These are phyloP conservation scores for Allolobophora icterica DNA, from an alignment of 2,888 invertebrate genomes.

Conservation along the genomic window DNA sequence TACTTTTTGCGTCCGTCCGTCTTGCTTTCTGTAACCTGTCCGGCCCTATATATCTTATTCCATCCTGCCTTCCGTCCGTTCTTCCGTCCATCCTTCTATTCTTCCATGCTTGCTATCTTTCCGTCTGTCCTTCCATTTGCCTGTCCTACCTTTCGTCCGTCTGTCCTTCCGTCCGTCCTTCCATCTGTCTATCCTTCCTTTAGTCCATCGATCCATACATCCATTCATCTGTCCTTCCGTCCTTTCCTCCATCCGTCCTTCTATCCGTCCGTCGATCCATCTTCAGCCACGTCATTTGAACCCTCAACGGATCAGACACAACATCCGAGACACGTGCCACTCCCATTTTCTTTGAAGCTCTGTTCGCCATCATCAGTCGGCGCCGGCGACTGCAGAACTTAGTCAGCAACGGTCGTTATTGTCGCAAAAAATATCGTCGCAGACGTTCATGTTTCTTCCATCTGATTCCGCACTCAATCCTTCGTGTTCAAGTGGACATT, in stretches of 20 bases:
- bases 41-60: background rate
- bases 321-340: constrained; percentile 7
- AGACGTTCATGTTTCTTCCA: background rate
- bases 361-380: background rate
- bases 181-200: background rate
- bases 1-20: background rate
- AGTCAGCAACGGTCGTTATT: background rate
- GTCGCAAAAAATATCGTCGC: background rate
- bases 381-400: too few relatives aligned
- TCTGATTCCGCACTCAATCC: background rate
- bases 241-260: background rate
- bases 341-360: constrained; percentile 1
- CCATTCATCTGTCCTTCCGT: background rate
- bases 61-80: background rate
- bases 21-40: background rate
- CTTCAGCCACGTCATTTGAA: background rate
- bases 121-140: background rate
- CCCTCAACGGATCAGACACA: background rate
- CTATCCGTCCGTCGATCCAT: background rate
- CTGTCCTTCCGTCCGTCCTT: background rate
- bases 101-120: background rate
- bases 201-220: background rate
- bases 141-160: background rate
- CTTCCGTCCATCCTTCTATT: background rate
- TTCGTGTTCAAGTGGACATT: background rate